Conservation (phyloP, 2,113 vertebrate genomes). For the Uropsilus gracilis region DNA sequence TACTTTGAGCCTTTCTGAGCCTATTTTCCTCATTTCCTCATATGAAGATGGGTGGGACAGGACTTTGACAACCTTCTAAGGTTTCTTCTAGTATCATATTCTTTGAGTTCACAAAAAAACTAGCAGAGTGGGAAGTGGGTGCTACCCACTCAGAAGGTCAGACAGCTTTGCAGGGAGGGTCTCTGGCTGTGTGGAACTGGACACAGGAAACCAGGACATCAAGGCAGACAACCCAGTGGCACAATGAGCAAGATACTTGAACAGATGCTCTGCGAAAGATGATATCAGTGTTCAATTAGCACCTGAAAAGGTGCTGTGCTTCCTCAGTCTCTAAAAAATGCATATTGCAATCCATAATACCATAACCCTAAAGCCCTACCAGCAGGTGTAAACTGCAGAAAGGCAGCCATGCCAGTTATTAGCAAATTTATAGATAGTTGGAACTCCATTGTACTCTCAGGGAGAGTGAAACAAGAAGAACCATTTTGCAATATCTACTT, state of each 20-base stretch:
- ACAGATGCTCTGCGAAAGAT: background rate
- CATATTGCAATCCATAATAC: background rate
- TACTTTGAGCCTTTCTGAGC: background rate
- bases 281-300: too few relatives aligned
- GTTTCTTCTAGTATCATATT: background rate
- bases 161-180: background rate
- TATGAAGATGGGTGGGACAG: background rate
- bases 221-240: background rate
- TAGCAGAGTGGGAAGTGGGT: rapidly evolving
- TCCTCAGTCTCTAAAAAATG: background rate
- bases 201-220: background rate
- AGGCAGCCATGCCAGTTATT: background rate
- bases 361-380: background rate
- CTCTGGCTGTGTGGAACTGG: background rate
- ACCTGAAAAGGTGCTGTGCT: background rate
- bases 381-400: background rate
- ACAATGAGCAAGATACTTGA: background rate
- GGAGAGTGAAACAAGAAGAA: background rate
- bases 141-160: too few relatives aligned
- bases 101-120: background rate
- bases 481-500: too few relatives aligned
- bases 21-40: background rate
- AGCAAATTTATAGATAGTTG: rapidly evolving
- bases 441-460: rapidly evolving
- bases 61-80: background rate